Percentiles rank a stretch among this genome's conserved stretches.
Conservation (phyloP, 2,113 vertebrate genomes). For the Paramisgurnus dabryanus region DNA sequence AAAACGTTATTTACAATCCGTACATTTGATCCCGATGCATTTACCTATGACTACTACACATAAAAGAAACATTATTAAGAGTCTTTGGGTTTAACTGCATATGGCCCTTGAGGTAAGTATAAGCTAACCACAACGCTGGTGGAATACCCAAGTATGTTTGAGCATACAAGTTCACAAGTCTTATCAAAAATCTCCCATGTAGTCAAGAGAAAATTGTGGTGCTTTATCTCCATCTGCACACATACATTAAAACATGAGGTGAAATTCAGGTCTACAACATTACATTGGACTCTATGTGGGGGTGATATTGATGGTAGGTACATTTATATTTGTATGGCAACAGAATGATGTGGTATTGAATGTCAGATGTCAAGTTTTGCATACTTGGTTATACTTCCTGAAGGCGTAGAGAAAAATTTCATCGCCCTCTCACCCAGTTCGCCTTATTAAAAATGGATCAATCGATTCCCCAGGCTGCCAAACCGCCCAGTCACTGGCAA, state of each 20-base stretch:
- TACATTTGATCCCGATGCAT: background rate
- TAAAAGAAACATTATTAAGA: too few species aligned
- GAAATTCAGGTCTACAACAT: background rate
- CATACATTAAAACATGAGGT: background rate
- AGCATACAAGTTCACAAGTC: background rate
- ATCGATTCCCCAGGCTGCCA: conserved; percentile 32
- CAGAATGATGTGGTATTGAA: background rate
- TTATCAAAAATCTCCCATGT: background rate
- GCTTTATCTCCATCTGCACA: background rate
- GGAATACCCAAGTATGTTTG: background rate
- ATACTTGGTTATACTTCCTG: background rate
- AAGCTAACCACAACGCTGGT: background rate
- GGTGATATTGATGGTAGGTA: background rate
- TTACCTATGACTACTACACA: background rate
- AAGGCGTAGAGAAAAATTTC: conserved; percentile 6
- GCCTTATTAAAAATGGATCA: conserved; percentile 55
- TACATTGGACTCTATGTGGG: background rate
- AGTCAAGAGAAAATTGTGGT: background rate
- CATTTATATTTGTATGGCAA: conserved; percentile 19
- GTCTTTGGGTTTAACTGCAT: background rate
- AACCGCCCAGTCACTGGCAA: conserved; percentile 4
- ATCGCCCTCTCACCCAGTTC: conserved; percentile 27
- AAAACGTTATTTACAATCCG: background rate
- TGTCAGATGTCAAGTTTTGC: background rate
- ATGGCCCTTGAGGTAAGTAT: background rate